Percentiles rank a stretch among this genome's conserved stretches.
These are phyloP conservation scores for Lithosia quadra DNA, from an alignment of 2,888 invertebrate genomes.

Conservation along the genomic window DNA sequence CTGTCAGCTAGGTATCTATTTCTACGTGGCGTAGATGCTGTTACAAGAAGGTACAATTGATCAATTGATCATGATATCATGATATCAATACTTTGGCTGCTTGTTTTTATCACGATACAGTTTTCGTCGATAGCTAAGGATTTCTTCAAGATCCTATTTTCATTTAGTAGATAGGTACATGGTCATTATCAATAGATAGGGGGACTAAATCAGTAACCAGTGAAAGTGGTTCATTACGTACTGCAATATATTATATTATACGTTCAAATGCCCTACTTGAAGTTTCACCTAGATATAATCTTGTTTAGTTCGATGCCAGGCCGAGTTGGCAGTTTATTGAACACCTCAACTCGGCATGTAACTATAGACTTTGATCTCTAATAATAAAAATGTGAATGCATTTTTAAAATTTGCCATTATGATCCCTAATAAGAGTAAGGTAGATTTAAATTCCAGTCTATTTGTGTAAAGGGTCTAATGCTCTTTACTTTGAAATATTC, in stretches of 20 bases:
- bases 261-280: slow-evolving; percentile 64
- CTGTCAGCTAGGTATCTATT: background rate
- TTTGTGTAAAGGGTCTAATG: background rate
- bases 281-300: slow-evolving; percentile 77
- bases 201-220: slow-evolving; percentile 62
- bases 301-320: slow-evolving; percentile 67
- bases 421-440: slow-evolving; percentile 22
- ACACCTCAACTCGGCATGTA: slow-evolving; percentile 49
- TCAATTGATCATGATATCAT: slow-evolving; percentile 14
- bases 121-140: background rate
- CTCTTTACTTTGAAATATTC: background rate
- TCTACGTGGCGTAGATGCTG: background rate
- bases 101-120: background rate
- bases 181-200: slow-evolving; percentile 41
- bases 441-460: slow-evolving; percentile 15
- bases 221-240: slow-evolving; percentile 73
- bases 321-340: slow-evolving; percentile 72
- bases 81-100: background rate
- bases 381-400: slow-evolving; percentile 56
- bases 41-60: slow-evolving; percentile 6
- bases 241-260: slow-evolving; percentile 52
- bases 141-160: background rate
- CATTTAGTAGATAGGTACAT: background rate
- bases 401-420: slow-evolving; percentile 33
- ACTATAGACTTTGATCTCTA: slow-evolving; percentile 70